Evolutionary conservation across 2,888 invertebrate genomes (phyloP).

Genomic region (Agrotis exclamationis): DNA sequence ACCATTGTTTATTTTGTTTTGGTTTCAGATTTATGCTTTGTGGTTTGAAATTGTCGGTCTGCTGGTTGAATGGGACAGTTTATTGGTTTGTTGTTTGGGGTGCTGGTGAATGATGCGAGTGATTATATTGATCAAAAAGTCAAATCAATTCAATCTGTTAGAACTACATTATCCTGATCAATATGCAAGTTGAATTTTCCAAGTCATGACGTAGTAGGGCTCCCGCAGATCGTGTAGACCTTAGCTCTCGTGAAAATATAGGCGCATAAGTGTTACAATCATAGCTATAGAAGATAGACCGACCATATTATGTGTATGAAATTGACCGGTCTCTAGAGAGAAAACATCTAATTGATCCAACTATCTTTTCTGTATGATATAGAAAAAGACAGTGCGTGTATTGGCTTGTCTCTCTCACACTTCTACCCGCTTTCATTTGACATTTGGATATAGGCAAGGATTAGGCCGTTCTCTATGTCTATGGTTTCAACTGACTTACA

Average conservation of each 20-base stretch:
- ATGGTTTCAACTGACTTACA: background rate
- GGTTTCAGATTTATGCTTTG: conserved; percentile 47
- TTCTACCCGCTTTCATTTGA: too few relatives aligned
- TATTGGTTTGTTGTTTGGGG: conserved; percentile 13
- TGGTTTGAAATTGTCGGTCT: conserved; percentile 49
- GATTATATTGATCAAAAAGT: conserved; percentile 1
- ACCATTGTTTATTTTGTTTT: conserved; percentile 62
- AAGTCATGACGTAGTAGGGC: background rate
- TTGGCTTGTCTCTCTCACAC: too few relatives aligned
- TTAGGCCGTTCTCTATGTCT: too few relatives aligned
- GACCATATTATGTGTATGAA: too few relatives aligned
- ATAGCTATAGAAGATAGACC: too few relatives aligned
- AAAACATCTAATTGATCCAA: too few relatives aligned
- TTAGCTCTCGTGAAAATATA: background rate
- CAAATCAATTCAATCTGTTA: conserved; percentile 3
- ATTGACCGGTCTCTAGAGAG: too few relatives aligned
- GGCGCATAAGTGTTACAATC: too few relatives aligned
- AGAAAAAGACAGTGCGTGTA: too few relatives aligned
- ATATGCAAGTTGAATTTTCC: background rate
- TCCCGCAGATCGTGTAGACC: too few relatives aligned
- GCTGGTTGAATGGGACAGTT: conserved; percentile 24
- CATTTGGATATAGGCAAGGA: too few relatives aligned
- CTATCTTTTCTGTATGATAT: too few relatives aligned
- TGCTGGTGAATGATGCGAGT: conserved; percentile 28
- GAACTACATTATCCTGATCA: background rate